Base-by-base conservation (phyloP, 2,797 vertebrate genomes). In the Chiroxiphia lanceolata region DNA sequence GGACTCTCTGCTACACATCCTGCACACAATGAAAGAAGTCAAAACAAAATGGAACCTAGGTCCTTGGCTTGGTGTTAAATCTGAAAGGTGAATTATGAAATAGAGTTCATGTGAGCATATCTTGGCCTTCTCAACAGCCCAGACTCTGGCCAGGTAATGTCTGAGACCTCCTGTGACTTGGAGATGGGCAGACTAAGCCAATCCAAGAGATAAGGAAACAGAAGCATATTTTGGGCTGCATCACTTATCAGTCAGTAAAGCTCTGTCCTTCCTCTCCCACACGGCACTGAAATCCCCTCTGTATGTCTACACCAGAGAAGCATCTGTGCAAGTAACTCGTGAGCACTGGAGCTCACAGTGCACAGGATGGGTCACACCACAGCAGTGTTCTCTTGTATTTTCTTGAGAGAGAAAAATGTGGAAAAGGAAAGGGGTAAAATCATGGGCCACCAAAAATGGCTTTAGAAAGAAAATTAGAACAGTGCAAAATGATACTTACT, bases 321-420 rank as follows among this genome's bases (percentile, higher is more conserved):
- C 33, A 53, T 33, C 76, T 33, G 20, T 25, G 60, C 34, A 42
- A 34, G 45, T 2, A 22, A 18, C 26, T 27, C 21, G 11, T 21
- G 13, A 71, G 59, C 14, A 7, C 53, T 5, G 9, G 12, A 22
- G 57, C 45, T 54, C 36, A 9, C 3, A 1, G 13, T 14, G 63
- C 57, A 27, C 1, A 0, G 26, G 34, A 19, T 11, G 13, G 60
- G 29, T 9, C 38, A 48, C 34, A 13, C 36, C 22, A 19, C 34
- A 29, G 25, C 4, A 19, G 18, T 3, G 0, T 25, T 44, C 40
- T 17, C 48, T 19, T 11, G 9, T 1, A 0, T 48, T 40, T 42
- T 38, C 44, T 44, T 31, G 59, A 81, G 33, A 68, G 60, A 78
- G n/a, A 53, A 59, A 85, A 64, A 81, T 19, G 10, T 5, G 34